Percentiles rank a stretch among this genome's conserved stretches.
These are phyloP conservation scores for Centropyge bicolor DNA, from an alignment of 2,797 vertebrate genomes.

Conservation along the genomic window DNA sequence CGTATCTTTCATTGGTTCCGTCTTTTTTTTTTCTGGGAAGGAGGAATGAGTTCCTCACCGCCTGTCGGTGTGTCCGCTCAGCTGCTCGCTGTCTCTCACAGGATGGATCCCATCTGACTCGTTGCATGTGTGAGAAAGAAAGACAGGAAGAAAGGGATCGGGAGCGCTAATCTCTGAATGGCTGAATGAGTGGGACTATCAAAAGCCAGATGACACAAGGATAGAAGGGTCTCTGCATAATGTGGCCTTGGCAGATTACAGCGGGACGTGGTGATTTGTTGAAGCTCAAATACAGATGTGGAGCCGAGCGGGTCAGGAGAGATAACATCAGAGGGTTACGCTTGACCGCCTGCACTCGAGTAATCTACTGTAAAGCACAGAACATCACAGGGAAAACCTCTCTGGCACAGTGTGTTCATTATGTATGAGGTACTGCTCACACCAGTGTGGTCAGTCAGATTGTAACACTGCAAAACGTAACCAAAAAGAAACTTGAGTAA, in stretches of 20 bases:
- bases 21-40: conserved; percentile 64
- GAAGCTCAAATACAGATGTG: conserved; percentile 71
- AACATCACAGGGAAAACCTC: conserved; percentile 30
- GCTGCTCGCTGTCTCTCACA: conserved; percentile 57
- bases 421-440: conserved; percentile 27
- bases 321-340: conserved; percentile 60
- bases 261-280: conserved; percentile 59
- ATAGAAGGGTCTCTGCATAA: conserved; percentile 52
- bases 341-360: conserved; percentile 54
- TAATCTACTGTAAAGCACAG: conserved; percentile 63
- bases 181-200: conserved; percentile 66
- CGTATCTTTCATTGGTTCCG: conserved; percentile 67
- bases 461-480: not conserved
- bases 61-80: conserved; percentile 62
- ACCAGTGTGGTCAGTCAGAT: not conserved
- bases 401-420: conserved; percentile 25
- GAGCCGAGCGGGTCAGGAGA: conserved; percentile 29
- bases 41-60: conserved; percentile 41
- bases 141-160: conserved; percentile 61
- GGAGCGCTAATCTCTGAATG: conserved; percentile 67
- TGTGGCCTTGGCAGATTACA: conserved; percentile 71
- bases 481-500: not conserved
- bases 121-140: conserved; percentile 53
- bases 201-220: conserved; percentile 65
- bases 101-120: conserved; percentile 62